Evolutionary conservation across 2,888 invertebrate species (phyloP), one percentile per base, ranked within the genome.

Genomic region (Cabera pusaria): DNA sequence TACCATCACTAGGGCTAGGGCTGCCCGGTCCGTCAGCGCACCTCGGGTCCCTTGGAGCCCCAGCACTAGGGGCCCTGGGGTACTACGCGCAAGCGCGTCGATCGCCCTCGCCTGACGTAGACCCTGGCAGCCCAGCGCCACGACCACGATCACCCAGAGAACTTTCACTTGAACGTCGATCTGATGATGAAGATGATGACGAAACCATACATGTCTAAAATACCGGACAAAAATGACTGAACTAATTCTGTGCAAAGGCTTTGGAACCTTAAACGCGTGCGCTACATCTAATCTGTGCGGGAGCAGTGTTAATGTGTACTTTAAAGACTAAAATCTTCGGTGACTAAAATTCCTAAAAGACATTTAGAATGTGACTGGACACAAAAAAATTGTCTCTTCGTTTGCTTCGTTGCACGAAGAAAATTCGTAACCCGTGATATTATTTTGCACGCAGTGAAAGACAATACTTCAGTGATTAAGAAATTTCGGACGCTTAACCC

Each of bases 1-100:
- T 82, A 47, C 91, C 71, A 50, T 91, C 84, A 8, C 69, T 91
- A 11, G 90, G 91, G 9, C 82, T 92, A 56, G 93, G 93, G 24
- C 79, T 93, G 34, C 92, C 93, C 2, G 93, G 93, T 3, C 93
- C 93, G 1, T 93, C 93, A 35, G 92, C 93, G 16, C 93, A 93
- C 58, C 78, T 93, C 6, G 91, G 92, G 11, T 90, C 91, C 5
- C 77, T 93, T 6, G 93, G 94, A 5, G 94, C 92, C 38, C 94
- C 95, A 49, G 94, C 91, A 63, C 91, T 93, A 9, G 76, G 90
- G 25, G 79, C 91, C 51, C 65, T 90, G 54, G 76, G 86, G 60
- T 75, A 90, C 82, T 80, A 90, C 70, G 74, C 90, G 69, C 71
- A 90, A 74, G 68, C 86, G 51, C 76, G 85, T 18, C 81, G 90